Evolutionary conservation across 2,113 vertebrate genomes (phyloP).

Genomic region (Myotis lucifugus): DNA sequence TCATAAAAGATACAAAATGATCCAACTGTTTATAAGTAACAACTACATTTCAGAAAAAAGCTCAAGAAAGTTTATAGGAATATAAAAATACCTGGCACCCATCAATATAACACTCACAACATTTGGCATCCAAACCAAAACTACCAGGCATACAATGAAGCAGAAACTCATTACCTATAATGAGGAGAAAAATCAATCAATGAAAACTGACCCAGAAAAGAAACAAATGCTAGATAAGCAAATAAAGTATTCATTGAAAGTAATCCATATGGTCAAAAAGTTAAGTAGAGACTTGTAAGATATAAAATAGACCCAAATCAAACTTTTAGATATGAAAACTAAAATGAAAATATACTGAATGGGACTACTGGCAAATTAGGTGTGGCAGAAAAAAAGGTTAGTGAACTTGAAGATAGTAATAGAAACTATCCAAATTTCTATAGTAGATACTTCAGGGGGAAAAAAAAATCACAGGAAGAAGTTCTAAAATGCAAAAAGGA

Average conservation of each 20-base stretch:
- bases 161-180: not conserved
- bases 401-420: not conserved
- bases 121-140: not conserved
- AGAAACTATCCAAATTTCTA: slow-evolving; percentile 9
- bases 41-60: not conserved
- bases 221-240: not conserved
- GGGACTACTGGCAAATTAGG: not conserved
- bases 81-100: not conserved
- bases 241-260: not conserved
- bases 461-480: not conserved
- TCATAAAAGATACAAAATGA: slow-evolving; percentile 19
- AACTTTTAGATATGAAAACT: slow-evolving; percentile 23
- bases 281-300: not conserved
- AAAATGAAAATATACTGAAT: slow-evolving; percentile 41
- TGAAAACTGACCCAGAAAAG: not conserved
- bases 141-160: not conserved
- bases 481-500: slow-evolving; percentile 33
- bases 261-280: slow-evolving; percentile 2
- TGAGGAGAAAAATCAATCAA: slow-evolving; percentile 7
- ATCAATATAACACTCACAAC: slow-evolving; percentile 28
- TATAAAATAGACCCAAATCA: not conserved
- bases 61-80: not conserved
- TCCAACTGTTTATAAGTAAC: slow-evolving; percentile 8
- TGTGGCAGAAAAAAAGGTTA: not conserved
- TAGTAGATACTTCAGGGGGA: not conserved